Base-by-base conservation (phyloP, 1,140 invertebrate species). In the Melitaea cinxia region DNA sequence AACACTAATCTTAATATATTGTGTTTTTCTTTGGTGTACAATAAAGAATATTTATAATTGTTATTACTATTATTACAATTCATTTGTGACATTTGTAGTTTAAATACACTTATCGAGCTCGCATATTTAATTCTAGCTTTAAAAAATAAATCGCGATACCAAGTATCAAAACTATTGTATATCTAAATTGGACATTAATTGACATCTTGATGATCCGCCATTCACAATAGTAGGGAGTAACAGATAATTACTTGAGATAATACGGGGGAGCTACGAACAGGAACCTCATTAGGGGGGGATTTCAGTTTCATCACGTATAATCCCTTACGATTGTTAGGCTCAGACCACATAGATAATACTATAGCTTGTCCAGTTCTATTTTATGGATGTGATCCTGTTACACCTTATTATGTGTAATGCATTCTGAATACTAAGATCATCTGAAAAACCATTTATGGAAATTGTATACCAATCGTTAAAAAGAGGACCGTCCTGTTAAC, bases 391-490 rank as follows among this genome's bases (percentile, higher is more conserved):
- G 62, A 73, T 65, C 39, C 65, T 69, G 73, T 81, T 78, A 82
- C 76, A 77, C 78, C 77, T 81, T 79, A 80, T 81, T 78, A 81
- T 77, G 69, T 78, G 69, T 77, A 80, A 78, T 76, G 66, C 75
- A 83, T 75, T 78, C 72, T 64, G 73, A 75, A 76, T 67, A 75
- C 74, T 75, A 66, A 78, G 81, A 85, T 86, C 82, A 88, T 88
- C 85, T 85, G 77, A 69, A 75, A 82, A 61, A 79, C 75, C 88
- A 85, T 90, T 88, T 89, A 90, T 87, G 85, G 88, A 84, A 88
- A 90, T 88, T 84, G 88, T 85, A 88, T 87, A 86, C 84, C 77
- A 85, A 88, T 88, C 85, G 86, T 88, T 90, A 90, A 90, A 90
- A 90, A 90, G 85, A 90, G 82, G 80, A 90, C 64, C 85, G 85